Percentiles rank a stretch among this genome's conserved stretches.
Evolutionary conservation across 2,888 invertebrate genomes (phyloP).

Genomic region (Biston stratarius): DNA sequence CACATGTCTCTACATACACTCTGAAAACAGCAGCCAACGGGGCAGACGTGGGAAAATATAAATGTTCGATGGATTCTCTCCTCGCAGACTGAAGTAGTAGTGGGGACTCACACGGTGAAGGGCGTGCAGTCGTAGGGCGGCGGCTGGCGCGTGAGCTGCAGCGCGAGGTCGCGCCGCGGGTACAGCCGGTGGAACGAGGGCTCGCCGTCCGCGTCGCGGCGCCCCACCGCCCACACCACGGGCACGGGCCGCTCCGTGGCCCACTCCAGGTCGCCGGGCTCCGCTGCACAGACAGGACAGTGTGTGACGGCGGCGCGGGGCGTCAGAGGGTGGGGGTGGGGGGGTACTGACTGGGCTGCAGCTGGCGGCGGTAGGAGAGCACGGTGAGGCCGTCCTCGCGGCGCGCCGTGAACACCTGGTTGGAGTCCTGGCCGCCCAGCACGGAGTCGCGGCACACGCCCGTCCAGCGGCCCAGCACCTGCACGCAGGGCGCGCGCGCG

Average conservation of each 20-base stretch:
- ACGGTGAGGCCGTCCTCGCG: constrained; percentile 92
- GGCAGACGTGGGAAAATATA: too few relatives aligned
- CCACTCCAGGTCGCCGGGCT: constrained; percentile 91
- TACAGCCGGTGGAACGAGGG: constrained; percentile 94
- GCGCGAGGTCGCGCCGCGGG: constrained; percentile 89
- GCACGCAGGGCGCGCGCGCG: constrained; percentile 67
- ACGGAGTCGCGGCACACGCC: constrained; percentile 95
- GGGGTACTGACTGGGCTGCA: constrained; percentile 88
- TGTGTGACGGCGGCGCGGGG: not conserved
- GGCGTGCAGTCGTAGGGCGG: constrained; percentile 90
- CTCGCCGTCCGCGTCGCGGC: constrained; percentile 91
- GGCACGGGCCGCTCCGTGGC: constrained; percentile 88
- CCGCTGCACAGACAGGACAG: constrained; percentile 82
- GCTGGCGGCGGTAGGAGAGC: constrained; percentile 91
- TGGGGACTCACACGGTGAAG: constrained; percentile 87
- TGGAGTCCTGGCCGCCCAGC: constrained; percentile 93
- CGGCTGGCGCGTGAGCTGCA: constrained; percentile 89
- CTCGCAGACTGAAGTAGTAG: too few relatives aligned
- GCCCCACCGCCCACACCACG: constrained; percentile 94
- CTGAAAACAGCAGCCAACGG: too few relatives aligned
- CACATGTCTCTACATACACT: too few relatives aligned
- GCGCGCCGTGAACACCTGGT: constrained; percentile 91
- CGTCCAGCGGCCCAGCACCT: constrained; percentile 92
- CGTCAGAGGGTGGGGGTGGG: not conserved
- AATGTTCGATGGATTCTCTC: too few relatives aligned